These are phyloP conservation scores for Podotricha telesiphe DNA, from an alignment of 2,888 invertebrate species.

Conservation along the genomic window DNA sequence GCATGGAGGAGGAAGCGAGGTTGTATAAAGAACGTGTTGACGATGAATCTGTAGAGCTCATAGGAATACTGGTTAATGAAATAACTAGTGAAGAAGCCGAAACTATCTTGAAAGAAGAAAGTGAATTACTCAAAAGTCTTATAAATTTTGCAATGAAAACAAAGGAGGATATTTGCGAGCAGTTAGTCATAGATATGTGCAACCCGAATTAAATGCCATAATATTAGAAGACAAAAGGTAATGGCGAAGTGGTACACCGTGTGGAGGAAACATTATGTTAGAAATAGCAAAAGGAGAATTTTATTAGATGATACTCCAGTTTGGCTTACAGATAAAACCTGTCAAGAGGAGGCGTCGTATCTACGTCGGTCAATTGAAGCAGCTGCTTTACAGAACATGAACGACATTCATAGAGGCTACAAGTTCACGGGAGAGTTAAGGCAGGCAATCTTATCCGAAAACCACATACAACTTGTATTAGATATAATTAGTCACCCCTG, in stretches of 20 bases:
- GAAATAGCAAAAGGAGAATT: constrained; percentile 66
- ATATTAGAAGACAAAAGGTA: constrained; percentile 60
- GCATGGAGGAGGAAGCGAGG: constrained; percentile 61
- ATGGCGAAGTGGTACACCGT: constrained; percentile 69
- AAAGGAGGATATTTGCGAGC: constrained; percentile 60
- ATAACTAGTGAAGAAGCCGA: constrained; percentile 58
- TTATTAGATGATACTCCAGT: constrained; percentile 74
- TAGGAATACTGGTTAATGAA: constrained; percentile 64
- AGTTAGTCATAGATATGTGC: constrained; percentile 65
- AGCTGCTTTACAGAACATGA: constrained; percentile 68
- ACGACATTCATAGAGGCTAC: constrained; percentile 70
- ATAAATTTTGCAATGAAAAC: constrained; percentile 57
- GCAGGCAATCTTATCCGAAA: constrained; percentile 60
- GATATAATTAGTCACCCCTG: constrained; percentile 74
- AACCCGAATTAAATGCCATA: constrained; percentile 69
- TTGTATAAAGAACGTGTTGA: constrained; percentile 66
- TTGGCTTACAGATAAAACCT: constrained; percentile 69
- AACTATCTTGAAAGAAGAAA: constrained; percentile 62
- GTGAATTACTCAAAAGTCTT: constrained; percentile 57
- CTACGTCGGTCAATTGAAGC: constrained; percentile 63
- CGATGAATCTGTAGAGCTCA: constrained; percentile 62
- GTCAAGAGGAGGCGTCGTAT: constrained; percentile 63
- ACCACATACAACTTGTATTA: constrained; percentile 70
- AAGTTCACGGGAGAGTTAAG: constrained; percentile 68
- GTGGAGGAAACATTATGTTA: constrained; percentile 66